phyloP scores from a whole-genome alignment of 2,797 vertebrate species.

The Atherinosoma microstoma region DNA sequence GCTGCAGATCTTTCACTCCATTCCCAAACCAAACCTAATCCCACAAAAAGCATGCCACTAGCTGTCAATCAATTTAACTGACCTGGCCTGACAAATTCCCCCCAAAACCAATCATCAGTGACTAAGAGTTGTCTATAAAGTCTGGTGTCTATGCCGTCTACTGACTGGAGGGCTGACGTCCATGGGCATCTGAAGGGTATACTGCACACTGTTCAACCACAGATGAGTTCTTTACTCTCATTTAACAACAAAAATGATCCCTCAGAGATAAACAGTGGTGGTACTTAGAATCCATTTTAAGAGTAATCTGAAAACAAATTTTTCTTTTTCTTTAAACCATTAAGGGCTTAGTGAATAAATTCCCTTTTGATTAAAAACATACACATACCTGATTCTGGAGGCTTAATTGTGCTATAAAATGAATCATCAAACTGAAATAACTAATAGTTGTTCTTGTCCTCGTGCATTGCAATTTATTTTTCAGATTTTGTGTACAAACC shows the following conservation, averaged over 20 bases:
- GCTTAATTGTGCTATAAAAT: constrained; percentile 32
- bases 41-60: constrained; percentile 31
- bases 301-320: constrained; percentile 38
- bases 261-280: constrained; percentile 47
- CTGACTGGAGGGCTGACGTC: constrained; percentile 64
- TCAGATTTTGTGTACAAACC: constrained; percentile 16
- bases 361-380: constrained; percentile 53
- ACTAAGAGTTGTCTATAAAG: constrained; percentile 71
- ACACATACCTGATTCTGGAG: constrained; percentile 45
- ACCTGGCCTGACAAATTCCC: constrained; percentile 40
- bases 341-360: constrained; percentile 41
- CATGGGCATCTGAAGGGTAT: constrained; percentile 60
- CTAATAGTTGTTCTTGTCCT: constrained; percentile 34
- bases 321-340: constrained; percentile 24
- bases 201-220: constrained; percentile 72
- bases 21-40: constrained; percentile 15
- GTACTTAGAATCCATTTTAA: constrained; percentile 50
- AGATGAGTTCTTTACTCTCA: constrained; percentile 70
- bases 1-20: constrained; percentile 11
- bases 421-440: constrained; percentile 40
- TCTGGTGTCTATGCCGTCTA: constrained; percentile 77
- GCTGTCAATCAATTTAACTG: constrained; percentile 67
- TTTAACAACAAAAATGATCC: constrained; percentile 75
- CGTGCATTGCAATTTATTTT: constrained; percentile 8
- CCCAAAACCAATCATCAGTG: constrained; percentile 61